These are phyloP conservation scores for Bovichtus variegatus DNA, from an alignment of 2,797 vertebrate species.

Conservation along the genomic window DNA sequence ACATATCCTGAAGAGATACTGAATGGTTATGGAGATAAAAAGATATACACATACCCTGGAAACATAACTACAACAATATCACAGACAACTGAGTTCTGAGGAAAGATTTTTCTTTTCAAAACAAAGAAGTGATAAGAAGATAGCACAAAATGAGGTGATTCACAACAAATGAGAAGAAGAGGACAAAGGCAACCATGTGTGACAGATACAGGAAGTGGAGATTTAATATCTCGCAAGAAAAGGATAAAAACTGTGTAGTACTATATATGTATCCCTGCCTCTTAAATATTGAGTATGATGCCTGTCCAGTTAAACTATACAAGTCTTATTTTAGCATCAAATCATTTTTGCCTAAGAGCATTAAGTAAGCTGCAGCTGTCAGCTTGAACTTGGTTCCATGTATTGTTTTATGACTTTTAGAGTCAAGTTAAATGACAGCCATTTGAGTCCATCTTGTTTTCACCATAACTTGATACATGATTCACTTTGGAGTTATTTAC, in stretches of 20 bases:
- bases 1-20: background rate
- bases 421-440: slow-evolving; percentile 9
- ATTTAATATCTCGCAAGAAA: slow-evolving; percentile 22
- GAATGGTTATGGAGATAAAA: background rate
- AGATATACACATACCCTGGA: background rate
- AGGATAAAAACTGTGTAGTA: background rate
- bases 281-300: background rate
- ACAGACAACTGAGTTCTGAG: background rate
- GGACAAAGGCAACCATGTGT: slow-evolving; percentile 9
- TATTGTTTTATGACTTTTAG: background rate
- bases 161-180: background rate
- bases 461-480: slow-evolving; percentile 22
- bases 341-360: background rate
- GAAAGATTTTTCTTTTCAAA: slow-evolving; percentile 12
- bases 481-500: slow-evolving; percentile 44
- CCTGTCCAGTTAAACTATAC: too few relatives aligned
- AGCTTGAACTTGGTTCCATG: background rate
- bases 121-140: background rate
- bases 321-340: slow-evolving; percentile 7
- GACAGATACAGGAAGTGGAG: slow-evolving; percentile 53
- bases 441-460: slow-evolving; percentile 27
- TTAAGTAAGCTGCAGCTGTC: background rate
- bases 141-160: background rate
- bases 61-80: background rate
- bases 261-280: background rate